These are phyloP conservation scores for Mallotus villosus DNA, from an alignment of 2,797 vertebrate species.

Conservation along the genomic window DNA sequence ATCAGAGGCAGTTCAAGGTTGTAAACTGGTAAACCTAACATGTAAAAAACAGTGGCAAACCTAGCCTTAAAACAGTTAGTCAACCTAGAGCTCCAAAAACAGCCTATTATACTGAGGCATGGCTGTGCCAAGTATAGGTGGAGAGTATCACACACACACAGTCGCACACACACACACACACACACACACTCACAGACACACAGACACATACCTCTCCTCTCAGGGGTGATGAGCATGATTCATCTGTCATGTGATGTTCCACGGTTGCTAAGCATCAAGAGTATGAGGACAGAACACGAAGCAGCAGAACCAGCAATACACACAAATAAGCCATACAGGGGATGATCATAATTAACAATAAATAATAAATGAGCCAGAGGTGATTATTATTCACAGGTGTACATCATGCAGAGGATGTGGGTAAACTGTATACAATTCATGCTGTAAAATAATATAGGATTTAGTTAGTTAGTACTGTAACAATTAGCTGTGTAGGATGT, in stretches of 20 bases:
- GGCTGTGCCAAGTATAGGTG: not conserved
- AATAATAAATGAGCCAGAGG: not conserved
- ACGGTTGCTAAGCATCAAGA: conserved; percentile 11
- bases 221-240: conserved; percentile 3
- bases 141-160: not conserved
- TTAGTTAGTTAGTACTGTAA: too few relatives aligned
- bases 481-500: too few relatives aligned
- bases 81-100: not conserved
- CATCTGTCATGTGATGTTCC: not conserved
- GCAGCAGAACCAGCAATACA: not conserved
- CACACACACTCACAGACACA: not conserved
- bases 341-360: conserved; percentile 1
- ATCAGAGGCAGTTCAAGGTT: too few relatives aligned
- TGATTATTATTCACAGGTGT: too few relatives aligned
- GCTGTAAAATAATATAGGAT: too few relatives aligned
- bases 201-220: not conserved
- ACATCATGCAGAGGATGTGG: too few relatives aligned
- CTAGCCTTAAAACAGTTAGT: not conserved
- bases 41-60: too few relatives aligned
- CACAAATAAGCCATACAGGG: not conserved
- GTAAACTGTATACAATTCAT: too few relatives aligned
- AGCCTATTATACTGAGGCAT: not conserved
- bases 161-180: not conserved
- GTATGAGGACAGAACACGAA: not conserved
- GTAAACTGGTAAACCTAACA: too few relatives aligned